Conservation (phyloP, 2,888 invertebrate genomes). For the Acanthacorydalis orientalis region DNA sequence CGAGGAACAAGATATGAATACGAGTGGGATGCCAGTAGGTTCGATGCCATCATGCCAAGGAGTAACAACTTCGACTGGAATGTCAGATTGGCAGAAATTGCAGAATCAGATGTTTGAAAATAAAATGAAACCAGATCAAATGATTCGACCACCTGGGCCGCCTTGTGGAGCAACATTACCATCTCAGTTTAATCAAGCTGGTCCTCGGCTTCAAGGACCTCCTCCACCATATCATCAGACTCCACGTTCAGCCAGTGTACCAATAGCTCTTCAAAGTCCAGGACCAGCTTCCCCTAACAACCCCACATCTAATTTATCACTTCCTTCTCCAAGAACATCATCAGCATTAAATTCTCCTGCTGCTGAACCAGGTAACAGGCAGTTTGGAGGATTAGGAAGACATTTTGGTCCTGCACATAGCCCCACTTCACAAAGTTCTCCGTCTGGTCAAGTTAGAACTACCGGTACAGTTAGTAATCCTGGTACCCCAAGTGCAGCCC, state of each 20-base stretch:
- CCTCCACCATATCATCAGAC: conserved; percentile 64
- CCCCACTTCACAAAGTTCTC: conserved; percentile 44
- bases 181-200: conserved; percentile 20
- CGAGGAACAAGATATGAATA: conserved; percentile 17
- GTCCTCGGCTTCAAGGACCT: conserved; percentile 45
- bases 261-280: conserved; percentile 56
- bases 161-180: conserved; percentile 20
- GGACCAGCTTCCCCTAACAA: conserved; percentile 57
- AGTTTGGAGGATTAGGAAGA: conserved; percentile 28
- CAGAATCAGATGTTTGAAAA: conserved; percentile 76
- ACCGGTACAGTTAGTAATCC: conserved; percentile 49
- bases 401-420: conserved; percentile 41
- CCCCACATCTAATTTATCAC: conserved; percentile 49
- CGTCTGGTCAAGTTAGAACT: conserved; percentile 24
- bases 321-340: conserved; percentile 56
- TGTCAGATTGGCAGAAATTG: conserved; percentile 82
- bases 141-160: conserved; percentile 8
- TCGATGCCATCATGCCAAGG: conserved; percentile 21
- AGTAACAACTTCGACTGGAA: conserved; percentile 30
- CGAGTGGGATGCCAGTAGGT: conserved; percentile 20
- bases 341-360: conserved; percentile 54
- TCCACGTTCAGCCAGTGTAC: conserved; percentile 54
- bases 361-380: conserved; percentile 35
- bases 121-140: conserved; percentile 29
- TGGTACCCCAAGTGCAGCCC: conserved; percentile 49